Base-by-base conservation (phyloP, 1,140 invertebrate species). In the Ceratitis capitata region DNA sequence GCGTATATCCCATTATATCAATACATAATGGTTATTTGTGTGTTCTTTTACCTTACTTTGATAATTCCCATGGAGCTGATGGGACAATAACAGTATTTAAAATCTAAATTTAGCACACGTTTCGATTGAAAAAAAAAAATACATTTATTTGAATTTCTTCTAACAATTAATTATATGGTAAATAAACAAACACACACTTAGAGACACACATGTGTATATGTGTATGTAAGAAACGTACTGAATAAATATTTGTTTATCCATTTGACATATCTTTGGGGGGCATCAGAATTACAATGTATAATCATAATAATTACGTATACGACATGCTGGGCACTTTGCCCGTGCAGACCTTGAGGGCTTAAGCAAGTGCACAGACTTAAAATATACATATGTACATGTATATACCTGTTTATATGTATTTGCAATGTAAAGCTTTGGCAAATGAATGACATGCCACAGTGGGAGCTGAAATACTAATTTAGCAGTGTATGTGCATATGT, bases 301-400 rank as follows among this genome's bases (percentile, higher is more conserved):
- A 78, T 45, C 69, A 78, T 39, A 78, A 78, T 78, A 78, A 78
- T 78, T 78, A 78, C 69, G 42, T 78, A 78, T 78, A 47, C 69
- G 42, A 42, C 69, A 78, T 45, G 69, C 39, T 78, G 69, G 69
- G 39, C 69, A 78, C n/a, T 45, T n/a, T 45, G 69, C 69, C 69
- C 69, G 45, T 45, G 14, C 14, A 78, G 69, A 78, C 69, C 69
- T 78, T 78, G 69, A 78, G 32, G n/a, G 39, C 69, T 78, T 78
- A n/a, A 45, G n/a, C 19, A 47, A 78, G 45, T 69, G 45, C 35
- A n/a, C 51, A 16, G 16, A n/a, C 51, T 1, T 2, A n/a, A 3
- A 47, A 56, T 9, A 56, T 9, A 14, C n/a, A 56, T 9, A 14
- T 56, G 1, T n/a, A 56, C 51, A 56, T 47, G n/a, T n/a, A n/a